These are phyloP conservation scores for Cerceris rybyensis DNA, from an alignment of 2,888 invertebrate genomes.

Conservation along the genomic window DNA sequence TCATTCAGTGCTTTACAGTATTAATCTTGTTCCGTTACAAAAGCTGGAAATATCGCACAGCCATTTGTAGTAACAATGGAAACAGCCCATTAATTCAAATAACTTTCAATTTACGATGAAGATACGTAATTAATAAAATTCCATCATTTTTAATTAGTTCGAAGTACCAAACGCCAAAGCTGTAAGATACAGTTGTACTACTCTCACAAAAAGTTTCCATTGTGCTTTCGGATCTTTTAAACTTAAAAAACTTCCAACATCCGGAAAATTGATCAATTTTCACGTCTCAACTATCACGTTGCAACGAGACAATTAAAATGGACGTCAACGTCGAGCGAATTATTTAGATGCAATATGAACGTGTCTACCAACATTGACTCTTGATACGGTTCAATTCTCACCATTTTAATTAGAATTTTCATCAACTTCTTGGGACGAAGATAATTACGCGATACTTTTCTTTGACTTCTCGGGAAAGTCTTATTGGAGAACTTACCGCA, in stretches of 20 bases:
- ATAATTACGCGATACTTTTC: conserved; percentile 28
- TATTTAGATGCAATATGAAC: background rate
- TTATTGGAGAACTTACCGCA: conserved; percentile 29
- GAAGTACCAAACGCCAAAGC: background rate
- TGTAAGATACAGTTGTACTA: background rate
- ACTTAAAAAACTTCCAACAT: background rate
- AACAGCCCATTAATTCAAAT: too few species aligned
- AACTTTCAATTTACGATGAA: background rate
- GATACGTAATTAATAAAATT: background rate
- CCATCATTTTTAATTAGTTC: background rate
- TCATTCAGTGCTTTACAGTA: too few species aligned
- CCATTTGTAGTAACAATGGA: too few species aligned
- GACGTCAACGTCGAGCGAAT: background rate
- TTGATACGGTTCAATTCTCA: conserved; percentile 11
- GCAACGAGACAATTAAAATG: conserved; percentile 7
- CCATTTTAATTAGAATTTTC: conserved; percentile 41
- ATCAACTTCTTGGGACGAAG: conserved; percentile 11
- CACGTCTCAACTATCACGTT: background rate
- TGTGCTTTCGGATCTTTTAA: background rate
- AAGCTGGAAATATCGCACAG: too few species aligned
- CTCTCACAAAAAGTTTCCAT: background rate
- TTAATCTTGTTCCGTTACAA: too few species aligned
- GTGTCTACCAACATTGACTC: conserved; percentile 11
- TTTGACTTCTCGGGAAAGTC: conserved; percentile 32
- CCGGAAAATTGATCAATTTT: background rate